Percentiles rank a stretch among this genome's conserved stretches.
Conservation (phyloP, 2,113 vertebrate species). For the Ptyas mucosa region DNA sequence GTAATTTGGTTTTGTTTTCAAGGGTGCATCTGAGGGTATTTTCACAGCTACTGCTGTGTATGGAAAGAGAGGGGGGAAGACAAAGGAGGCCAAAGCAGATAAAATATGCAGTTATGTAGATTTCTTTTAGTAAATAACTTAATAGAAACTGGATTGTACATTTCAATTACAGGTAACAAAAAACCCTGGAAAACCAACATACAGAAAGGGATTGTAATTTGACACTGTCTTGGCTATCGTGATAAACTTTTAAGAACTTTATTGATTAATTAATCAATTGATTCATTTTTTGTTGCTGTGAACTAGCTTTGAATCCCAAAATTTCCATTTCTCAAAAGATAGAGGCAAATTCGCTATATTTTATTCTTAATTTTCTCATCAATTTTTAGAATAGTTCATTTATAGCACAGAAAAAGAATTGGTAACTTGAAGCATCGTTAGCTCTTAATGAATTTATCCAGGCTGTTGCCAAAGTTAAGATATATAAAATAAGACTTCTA, state of each 20-base stretch:
- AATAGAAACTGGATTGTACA: background rate
- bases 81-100: background rate
- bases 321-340: background rate
- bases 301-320: background rate
- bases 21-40: background rate
- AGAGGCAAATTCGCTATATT: background rate
- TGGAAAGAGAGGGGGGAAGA: background rate
- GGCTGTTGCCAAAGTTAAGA: background rate
- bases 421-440: background rate
- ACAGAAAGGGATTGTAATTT: background rate
- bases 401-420: background rate
- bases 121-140: background rate
- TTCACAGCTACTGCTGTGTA: background rate
- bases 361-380: background rate
- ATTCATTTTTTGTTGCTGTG: background rate
- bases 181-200: background rate
- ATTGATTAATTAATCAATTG: background rate
- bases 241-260: background rate
- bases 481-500: background rate
- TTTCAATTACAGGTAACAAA: background rate
- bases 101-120: background rate
- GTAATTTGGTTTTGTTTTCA: background rate
- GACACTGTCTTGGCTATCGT: background rate
- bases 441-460: background rate
- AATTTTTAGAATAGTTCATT: background rate